Percentiles rank a stretch among this genome's conserved stretches.
Conservation (phyloP, 2,888 invertebrate genomes). For the Caenorhabditis wallacei region DNA sequence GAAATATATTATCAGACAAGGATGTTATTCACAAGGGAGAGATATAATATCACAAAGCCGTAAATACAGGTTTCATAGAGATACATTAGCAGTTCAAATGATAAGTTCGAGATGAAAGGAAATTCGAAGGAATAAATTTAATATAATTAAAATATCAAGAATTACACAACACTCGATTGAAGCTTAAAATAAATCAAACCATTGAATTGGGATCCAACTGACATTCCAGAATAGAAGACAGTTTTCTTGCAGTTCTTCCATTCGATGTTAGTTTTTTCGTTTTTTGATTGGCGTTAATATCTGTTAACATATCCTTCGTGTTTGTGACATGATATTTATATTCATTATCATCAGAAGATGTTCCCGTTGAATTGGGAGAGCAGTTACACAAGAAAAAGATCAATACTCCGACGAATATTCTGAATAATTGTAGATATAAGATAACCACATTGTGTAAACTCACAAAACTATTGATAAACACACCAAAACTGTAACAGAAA, state of each 20-base stretch:
- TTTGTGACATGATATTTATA: conserved; percentile 1
- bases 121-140: too few relatives aligned
- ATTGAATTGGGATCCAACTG: neutral
- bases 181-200: neutral
- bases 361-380: conserved; percentile 1
- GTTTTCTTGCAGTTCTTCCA: neutral
- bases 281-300: conserved; percentile 2
- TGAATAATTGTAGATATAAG: too few relatives aligned
- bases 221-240: neutral
- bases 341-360: neutral
- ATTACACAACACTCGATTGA: too few relatives aligned
- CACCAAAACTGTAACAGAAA: conserved; percentile 7
- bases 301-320: neutral
- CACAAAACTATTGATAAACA: neutral
- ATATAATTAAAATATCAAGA: too few relatives aligned
- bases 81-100: neutral
- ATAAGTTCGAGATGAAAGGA: neutral
- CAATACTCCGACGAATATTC: neutral
- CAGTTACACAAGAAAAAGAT: conserved; percentile 15
- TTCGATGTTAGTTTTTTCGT: neutral
- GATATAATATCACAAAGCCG: neutral
- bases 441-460: too few relatives aligned
- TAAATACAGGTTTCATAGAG: neutral
- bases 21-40: neutral
- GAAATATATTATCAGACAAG: neutral